Evolutionary conservation across 2,797 vertebrate genomes (phyloP).

Genomic region (Triplophysa bombifrons): DNA sequence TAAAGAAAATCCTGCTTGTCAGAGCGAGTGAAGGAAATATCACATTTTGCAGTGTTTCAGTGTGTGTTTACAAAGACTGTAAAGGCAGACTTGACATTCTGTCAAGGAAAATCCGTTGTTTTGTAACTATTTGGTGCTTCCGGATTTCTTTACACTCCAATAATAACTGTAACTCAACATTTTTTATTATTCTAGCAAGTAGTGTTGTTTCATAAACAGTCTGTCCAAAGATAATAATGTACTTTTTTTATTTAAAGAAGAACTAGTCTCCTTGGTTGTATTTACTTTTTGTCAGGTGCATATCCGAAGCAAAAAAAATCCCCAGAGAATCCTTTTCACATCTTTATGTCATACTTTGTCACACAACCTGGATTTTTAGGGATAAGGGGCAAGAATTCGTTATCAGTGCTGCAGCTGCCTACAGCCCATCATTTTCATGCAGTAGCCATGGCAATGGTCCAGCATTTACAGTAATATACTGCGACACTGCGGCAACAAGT

Average conservation of each 20-base stretch:
- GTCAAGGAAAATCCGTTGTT: background rate
- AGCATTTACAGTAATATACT: constrained; percentile 52
- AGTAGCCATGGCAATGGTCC: constrained; percentile 54
- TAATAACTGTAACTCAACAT: background rate
- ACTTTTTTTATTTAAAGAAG: background rate
- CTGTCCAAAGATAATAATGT: background rate
- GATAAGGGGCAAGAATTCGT: constrained; percentile 6
- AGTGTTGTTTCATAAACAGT: background rate
- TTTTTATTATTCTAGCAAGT: background rate
- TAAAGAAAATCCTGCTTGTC: background rate
- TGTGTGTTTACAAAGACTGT: constrained; percentile 6
- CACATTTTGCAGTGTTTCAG: constrained; percentile 4
- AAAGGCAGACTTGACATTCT: background rate
- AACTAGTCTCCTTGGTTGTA: background rate
- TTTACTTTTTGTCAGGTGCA: background rate
- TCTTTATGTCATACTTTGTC: background rate
- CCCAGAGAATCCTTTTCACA: background rate
- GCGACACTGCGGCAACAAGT: constrained; percentile 54
- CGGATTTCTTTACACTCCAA: background rate
- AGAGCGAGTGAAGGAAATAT: constrained; percentile 3
- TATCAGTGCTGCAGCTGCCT: constrained; percentile 26
- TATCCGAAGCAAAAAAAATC: background rate
- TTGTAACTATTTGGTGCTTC: background rate
- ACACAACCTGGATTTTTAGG: background rate
- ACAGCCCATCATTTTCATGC: constrained; percentile 43